Evolutionary conservation across 2,888 invertebrate genomes (phyloP).

Genomic region (Prosapia bicincta): DNA sequence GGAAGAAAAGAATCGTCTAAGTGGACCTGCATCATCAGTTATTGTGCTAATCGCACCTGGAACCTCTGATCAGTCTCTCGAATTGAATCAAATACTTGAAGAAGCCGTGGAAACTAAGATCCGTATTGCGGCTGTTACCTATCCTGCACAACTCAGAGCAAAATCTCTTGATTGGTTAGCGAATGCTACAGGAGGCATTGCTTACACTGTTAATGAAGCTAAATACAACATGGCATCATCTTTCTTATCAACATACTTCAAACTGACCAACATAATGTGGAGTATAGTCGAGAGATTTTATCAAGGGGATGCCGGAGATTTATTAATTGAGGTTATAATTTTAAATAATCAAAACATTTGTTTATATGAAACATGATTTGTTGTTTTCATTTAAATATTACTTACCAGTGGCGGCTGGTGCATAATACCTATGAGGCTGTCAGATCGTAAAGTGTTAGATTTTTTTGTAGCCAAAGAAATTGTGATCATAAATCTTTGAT

Average conservation of each 20-base stretch:
- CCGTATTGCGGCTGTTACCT: constrained; percentile 54
- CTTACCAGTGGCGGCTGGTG: too few relatives aligned
- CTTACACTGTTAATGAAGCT: constrained; percentile 53
- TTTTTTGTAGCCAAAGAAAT: too few relatives aligned
- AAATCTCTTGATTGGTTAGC: constrained; percentile 50
- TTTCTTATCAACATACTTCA: constrained; percentile 53
- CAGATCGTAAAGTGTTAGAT: too few relatives aligned
- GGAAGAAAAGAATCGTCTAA: constrained; percentile 45
- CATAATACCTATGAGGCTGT: neutral
- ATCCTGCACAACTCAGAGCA: constrained; percentile 49
- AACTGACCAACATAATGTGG: constrained; percentile 50
- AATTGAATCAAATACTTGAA: constrained; percentile 47
- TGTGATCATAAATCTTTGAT: too few relatives aligned
- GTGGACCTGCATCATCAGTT: constrained; percentile 53
- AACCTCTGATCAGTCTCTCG: constrained; percentile 46
- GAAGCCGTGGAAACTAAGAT: constrained; percentile 49
- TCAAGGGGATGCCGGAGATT: constrained; percentile 47
- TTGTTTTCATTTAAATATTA: too few relatives aligned
- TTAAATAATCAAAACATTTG: too few relatives aligned
- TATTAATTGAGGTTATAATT: constrained; percentile 50
- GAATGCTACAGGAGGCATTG: constrained; percentile 47
- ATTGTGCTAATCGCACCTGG: constrained; percentile 56
- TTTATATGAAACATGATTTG: too few relatives aligned
- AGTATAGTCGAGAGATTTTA: constrained; percentile 50
- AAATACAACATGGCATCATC: constrained; percentile 53